Conservation (phyloP, 1,140 invertebrate species). For the Lepidurus packardi region DNA sequence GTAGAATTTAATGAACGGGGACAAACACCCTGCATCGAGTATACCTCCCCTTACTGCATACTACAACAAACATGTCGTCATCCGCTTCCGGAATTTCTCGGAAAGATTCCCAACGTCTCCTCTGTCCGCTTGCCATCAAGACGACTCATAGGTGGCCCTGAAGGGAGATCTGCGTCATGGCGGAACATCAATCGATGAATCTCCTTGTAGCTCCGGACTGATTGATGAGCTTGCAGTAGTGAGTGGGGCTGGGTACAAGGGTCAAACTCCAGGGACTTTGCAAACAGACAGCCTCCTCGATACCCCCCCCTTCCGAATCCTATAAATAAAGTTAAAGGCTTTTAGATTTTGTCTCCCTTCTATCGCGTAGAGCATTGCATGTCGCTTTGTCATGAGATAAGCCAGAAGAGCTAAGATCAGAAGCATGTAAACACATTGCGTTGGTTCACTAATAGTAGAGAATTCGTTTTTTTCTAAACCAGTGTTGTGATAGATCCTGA, state of each 20-base stretch:
- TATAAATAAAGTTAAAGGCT: neutral
- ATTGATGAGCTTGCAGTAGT: neutral
- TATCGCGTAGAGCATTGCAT: too few species aligned
- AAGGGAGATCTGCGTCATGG: neutral
- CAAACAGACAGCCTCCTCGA: neutral
- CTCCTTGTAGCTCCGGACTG: neutral
- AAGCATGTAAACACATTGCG: too few species aligned
- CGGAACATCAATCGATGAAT: slow-evolving; percentile 5
- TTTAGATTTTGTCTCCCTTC: too few species aligned
- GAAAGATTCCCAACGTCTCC: neutral
- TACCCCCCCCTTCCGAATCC: neutral
- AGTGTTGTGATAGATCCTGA: too few species aligned
- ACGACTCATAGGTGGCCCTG: neutral
- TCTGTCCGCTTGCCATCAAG: neutral
- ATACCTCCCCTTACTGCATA: neutral
- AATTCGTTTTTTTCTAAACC: too few species aligned
- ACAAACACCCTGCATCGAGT: neutral
- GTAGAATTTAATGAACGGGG: neutral
- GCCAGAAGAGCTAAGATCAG: too few species aligned
- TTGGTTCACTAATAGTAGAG: too few species aligned
- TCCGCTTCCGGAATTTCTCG: neutral
- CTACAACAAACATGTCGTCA: neutral
- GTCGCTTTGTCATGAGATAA: too few species aligned
- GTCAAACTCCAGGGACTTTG: neutral
- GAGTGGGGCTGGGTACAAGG: neutral